phyloP scores from a whole-genome alignment of 2,888 invertebrate genomes.

The Tenthredo livida region DNA sequence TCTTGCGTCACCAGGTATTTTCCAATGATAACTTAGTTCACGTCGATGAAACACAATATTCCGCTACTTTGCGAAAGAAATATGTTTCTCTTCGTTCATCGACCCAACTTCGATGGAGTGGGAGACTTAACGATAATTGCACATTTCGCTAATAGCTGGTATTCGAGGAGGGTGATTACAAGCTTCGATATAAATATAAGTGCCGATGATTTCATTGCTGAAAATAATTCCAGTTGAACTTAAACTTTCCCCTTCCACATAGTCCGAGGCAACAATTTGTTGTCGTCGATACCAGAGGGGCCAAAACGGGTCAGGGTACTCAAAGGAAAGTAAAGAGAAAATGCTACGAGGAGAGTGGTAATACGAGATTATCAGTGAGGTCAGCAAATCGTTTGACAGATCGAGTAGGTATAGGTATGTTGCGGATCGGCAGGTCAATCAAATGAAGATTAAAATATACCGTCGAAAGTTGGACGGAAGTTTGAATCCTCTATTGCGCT shows the following conservation, averaged over 20 bases:
- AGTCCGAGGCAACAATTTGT: conserved; percentile 40
- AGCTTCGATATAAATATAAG: not conserved
- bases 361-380: conserved; percentile 38
- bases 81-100: not conserved
- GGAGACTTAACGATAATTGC: not conserved
- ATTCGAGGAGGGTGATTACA: not conserved
- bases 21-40: not conserved
- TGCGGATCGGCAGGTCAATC: conserved; percentile 7
- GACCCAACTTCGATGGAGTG: not conserved
- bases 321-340: conserved; percentile 60
- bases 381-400: conserved; percentile 41
- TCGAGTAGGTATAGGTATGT: conserved; percentile 1
- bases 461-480: not conserved
- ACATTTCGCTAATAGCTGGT: not conserved
- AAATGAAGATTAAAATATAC: not conserved
- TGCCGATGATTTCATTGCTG: conserved; percentile 14
- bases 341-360: conserved; percentile 35
- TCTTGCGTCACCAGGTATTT: not conserved
- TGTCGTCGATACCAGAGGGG: conserved; percentile 38
- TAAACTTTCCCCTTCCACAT: conserved; percentile 42
- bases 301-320: conserved; percentile 51
- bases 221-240: conserved; percentile 31
- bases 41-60: not conserved
- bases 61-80: not conserved
- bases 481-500: not conserved